Evolutionary conservation across 2,888 invertebrate species (phyloP), one percentile per base, ranked within the genome.

Genomic region (Drosophila melanosoma): DNA sequence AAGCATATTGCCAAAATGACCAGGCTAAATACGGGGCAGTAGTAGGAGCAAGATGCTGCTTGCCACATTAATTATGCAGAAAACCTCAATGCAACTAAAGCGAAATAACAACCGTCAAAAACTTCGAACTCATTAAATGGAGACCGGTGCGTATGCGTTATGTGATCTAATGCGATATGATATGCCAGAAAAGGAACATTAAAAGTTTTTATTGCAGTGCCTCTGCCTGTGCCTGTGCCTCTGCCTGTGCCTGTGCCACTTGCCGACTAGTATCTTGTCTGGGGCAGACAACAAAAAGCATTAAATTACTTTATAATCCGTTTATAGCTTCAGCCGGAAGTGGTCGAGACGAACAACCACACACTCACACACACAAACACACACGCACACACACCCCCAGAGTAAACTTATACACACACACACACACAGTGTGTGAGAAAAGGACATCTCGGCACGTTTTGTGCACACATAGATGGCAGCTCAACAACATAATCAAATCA

Each of bases 291-390:
- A 82, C 83, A 83, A 83, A 88, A 90, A 82, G 87, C 89, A 90
- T 90, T 89, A 89, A 90, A 89, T 89, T 89, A 90, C 90, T 90
- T 88, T 88, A 88, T 89, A 89, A 89, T 90, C 90, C 90, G 89
- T 84, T 90, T 84, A 83, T 87, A 82, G 88, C 86, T 81, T 69
- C 54, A 78, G 69, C 76, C 85, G 85, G 85, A 85, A 85, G 89
- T 85, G 89, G 71, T 61, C 83, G 73, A 87, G 88, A 83, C 89
- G 61, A 65, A 62, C 62, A 57, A 54, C 51, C 69, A 63, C 52
- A 59, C 53, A 42, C 38, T 45, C 49, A 60, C 58, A 51, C 57
- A 57, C 52, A 56, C 29, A 38, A 26, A 52, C 45, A 64, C 32
- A 66, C 45, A 32, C 64, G 72, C 38, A 57, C 59, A 69, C 56